Evolutionary conservation across 2,113 vertebrate species (phyloP).

Genomic region (Malurus melanocephalus): DNA sequence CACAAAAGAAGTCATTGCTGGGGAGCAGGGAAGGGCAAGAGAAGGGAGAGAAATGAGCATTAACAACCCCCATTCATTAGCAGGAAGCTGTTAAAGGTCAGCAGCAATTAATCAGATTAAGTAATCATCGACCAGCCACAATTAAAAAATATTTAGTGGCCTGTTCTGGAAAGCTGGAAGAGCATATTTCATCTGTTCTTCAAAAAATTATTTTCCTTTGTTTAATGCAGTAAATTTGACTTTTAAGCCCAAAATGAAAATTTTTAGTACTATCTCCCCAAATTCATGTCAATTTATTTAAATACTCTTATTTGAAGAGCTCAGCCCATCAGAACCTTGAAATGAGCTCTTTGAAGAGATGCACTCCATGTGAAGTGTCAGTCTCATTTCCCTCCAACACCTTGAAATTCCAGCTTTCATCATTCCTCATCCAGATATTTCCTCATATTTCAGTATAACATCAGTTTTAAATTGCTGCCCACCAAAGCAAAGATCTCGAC

Average conservation of each 20-base stretch:
- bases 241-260: neutral
- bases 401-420: neutral
- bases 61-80: neutral
- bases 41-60: neutral
- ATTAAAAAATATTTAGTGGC: conserved; percentile 2
- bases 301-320: neutral
- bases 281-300: neutral
- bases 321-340: neutral
- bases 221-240: neutral
- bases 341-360: neutral
- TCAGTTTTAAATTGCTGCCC: neutral
- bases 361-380: neutral
- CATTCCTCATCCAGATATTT: neutral
- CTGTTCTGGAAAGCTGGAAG: neutral
- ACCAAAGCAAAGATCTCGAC: neutral
- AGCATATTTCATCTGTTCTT: neutral
- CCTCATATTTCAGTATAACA: neutral
- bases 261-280: neutral
- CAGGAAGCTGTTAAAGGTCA: conserved; percentile 14
- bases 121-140: conserved; percentile 1
- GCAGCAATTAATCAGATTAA: neutral
- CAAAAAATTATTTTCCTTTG: neutral
- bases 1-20: neutral
- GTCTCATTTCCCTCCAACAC: neutral
- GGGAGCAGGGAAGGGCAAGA: neutral